phyloP scores from a whole-genome alignment of 2,888 invertebrate species.

The Neoitamus cyanurus region DNA sequence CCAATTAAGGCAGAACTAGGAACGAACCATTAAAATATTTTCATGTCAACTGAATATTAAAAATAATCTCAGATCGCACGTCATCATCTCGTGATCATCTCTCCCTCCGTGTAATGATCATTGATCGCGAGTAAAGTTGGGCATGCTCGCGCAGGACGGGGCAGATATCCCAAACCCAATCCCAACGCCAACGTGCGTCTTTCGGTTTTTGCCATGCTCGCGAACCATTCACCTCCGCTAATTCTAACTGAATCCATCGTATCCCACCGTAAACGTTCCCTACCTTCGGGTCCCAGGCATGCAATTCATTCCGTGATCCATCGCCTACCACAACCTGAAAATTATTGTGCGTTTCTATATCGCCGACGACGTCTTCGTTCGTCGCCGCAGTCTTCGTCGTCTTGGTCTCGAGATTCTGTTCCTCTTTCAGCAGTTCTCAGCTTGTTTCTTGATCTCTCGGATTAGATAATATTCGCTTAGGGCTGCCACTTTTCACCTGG shows the following conservation, averaged over 20 bases:
- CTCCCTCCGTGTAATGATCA: slow-evolving; percentile 31
- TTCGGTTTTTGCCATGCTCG: not conserved
- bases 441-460: slow-evolving; percentile 1
- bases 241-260: slow-evolving; percentile 46
- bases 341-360: slow-evolving; percentile 45
- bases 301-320: slow-evolving; percentile 46
- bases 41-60: slow-evolving; percentile 45
- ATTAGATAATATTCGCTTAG: slow-evolving; percentile 15
- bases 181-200: slow-evolving; percentile 45
- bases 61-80: slow-evolving; percentile 33
- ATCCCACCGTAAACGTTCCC: not conserved
- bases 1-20: slow-evolving; percentile 5
- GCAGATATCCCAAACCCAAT: slow-evolving; percentile 27
- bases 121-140: slow-evolving; percentile 30
- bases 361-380: not conserved
- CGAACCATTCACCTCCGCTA: slow-evolving; percentile 37
- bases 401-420: slow-evolving; percentile 2
- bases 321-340: slow-evolving; percentile 46
- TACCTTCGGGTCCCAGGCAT: not conserved
- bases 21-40: slow-evolving; percentile 36
- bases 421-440: slow-evolving; percentile 23
- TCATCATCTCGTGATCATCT: slow-evolving; percentile 45
- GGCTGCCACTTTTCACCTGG: slow-evolving; percentile 34
- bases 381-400: not conserved
- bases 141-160: not conserved